Base-by-base conservation (phyloP, 2,797 vertebrate genomes). In the Sebastes baramenuke region DNA sequence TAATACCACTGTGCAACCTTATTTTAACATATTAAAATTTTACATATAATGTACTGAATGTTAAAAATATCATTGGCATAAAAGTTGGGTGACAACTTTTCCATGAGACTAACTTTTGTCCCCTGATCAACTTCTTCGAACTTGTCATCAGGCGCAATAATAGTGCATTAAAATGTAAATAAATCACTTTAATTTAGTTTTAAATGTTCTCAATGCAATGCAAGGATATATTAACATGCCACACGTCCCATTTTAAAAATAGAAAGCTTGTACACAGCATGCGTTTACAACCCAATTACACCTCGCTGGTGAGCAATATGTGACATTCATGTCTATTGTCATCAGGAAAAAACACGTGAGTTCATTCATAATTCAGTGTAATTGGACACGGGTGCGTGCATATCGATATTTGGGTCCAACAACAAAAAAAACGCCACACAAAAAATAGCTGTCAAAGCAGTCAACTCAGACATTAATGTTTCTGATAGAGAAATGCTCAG, bases 281-380 rank as follows among this genome's bases (percentile, higher is more conserved):
- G 86, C 74, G 61, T 58, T 54, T 54, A 42, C 73, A 91, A 66
- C 74, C 75, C 85, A 90, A 86, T 93, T 91, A 91, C 93, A 93
- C 81, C 75, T 84, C 86, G 80, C 65, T 42, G 77, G 80, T 30
- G 75, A 79, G 91, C 91, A 85, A 91, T 92, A 90, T 88, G 91
- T 94, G 93, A 96, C 94, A 95, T 90, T 91, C 90, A 89, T 91
- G 79, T 76, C 89, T 93, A 93, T 95, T 95, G 95, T 95, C 93
- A 95, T 94, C 91, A 92, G 90, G 91, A 95, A 91, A 95, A 91
- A 95, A 95, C 95, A 96, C 95, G 94, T 95, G 94, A 95, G 94
- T 95, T 96, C 96, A 96, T 96, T 95, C 93, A 96, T 96, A 95
- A 96, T 96, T 96, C 91, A 96, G 89, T 72, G 92, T 94, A 94